Conservation (phyloP, 2,888 invertebrate species). For the Spicauda simplicius region DNA sequence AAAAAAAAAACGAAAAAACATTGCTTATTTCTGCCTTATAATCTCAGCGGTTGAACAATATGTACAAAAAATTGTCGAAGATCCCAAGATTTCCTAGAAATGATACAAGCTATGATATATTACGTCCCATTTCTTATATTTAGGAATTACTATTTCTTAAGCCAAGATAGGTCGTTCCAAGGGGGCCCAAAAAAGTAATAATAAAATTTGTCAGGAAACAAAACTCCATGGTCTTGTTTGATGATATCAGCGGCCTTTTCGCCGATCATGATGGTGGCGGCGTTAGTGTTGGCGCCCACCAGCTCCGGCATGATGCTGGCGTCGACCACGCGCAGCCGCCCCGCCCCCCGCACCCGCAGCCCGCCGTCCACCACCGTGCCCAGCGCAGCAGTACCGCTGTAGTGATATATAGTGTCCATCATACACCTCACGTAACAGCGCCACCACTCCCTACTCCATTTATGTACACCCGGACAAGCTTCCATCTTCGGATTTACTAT, state of each 20-base stretch:
- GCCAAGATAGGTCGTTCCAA: no score
- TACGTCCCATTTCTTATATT: no score
- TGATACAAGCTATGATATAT: no score
- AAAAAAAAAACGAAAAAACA: no score
- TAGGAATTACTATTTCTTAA: no score
- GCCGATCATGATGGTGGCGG: slow-evolving; percentile 49
- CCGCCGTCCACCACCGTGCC: slow-evolving; percentile 48
- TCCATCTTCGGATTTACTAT: slow-evolving; percentile 66
- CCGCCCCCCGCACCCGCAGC: slow-evolving; percentile 48
- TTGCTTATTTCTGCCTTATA: no score
- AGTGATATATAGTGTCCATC: slow-evolving; percentile 83
- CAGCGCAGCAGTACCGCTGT: slow-evolving; percentile 56
- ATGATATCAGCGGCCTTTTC: slow-evolving; percentile 48
- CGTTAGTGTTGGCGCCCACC: slow-evolving; percentile 49
- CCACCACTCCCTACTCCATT: slow-evolving; percentile 87
- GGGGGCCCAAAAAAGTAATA: no score
- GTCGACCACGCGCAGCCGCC: slow-evolving; percentile 50
- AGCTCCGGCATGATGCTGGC: slow-evolving; percentile 48
- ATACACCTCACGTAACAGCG: slow-evolving; percentile 80
- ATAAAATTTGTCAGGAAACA: no score
- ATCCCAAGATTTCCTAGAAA: no score
- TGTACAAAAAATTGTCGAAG: no score
- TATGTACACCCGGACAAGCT: slow-evolving; percentile 65
- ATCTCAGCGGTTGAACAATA: no score
- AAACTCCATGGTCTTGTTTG: slow-evolving; percentile 32